Conservation (phyloP, 2,797 vertebrate genomes). For the Xenopus petersii region DNA sequence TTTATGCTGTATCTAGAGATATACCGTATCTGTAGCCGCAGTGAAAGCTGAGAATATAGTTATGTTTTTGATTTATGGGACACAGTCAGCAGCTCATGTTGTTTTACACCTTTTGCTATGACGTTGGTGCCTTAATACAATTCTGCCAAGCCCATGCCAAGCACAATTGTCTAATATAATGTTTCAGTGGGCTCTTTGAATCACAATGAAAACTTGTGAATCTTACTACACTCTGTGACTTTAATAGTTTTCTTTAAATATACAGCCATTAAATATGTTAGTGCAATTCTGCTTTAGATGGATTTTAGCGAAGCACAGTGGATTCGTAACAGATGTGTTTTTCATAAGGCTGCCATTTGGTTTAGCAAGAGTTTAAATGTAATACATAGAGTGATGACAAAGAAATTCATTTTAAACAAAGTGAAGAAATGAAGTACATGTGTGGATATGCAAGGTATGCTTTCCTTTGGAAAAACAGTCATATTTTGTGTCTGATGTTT, state of each 20-base stretch:
- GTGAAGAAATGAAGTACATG: slow-evolving; percentile 38
- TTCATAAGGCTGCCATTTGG: slow-evolving; percentile 45
- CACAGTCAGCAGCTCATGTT: slow-evolving; percentile 10
- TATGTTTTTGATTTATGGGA: slow-evolving; percentile 30
- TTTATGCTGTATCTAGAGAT: slow-evolving; percentile 9
- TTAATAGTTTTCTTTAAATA: background rate
- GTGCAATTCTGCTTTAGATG: background rate
- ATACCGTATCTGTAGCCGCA: slow-evolving; percentile 6
- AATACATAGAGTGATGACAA: slow-evolving; percentile 54
- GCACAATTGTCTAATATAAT: background rate
- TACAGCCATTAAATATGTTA: background rate
- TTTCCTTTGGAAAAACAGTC: slow-evolving; percentile 56
- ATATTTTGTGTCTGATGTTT: slow-evolving; percentile 71
- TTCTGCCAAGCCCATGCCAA: background rate
- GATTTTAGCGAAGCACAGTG: background rate
- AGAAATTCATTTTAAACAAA: slow-evolving; percentile 53
- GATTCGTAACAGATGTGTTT: slow-evolving; percentile 53
- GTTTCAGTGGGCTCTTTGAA: background rate
- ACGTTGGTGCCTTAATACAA: background rate
- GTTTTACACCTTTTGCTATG: slow-evolving; percentile 8
- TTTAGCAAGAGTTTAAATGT: slow-evolving; percentile 53
- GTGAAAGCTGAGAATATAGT: slow-evolving; percentile 12
- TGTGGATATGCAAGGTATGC: slow-evolving; percentile 28
- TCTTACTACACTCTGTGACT: background rate
- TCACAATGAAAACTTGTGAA: background rate